These are phyloP conservation scores for Cryptocephalus moraei DNA, from an alignment of 2,888 invertebrate genomes.

Conservation along the genomic window DNA sequence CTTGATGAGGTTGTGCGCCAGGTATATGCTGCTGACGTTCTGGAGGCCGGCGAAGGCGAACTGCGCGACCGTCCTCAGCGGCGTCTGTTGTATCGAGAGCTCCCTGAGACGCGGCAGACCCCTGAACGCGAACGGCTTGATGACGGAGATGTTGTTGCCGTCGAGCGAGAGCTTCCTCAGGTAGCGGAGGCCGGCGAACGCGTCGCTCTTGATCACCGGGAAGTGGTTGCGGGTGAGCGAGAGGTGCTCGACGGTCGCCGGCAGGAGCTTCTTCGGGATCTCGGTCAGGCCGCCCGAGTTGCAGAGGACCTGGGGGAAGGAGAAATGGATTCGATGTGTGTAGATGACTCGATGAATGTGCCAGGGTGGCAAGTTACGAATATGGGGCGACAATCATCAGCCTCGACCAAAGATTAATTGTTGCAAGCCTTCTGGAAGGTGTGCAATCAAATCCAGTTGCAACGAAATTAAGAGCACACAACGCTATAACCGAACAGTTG, in stretches of 20 bases:
- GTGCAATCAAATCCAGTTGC: no score
- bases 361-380: no score
- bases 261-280: conserved; percentile 66
- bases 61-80: conserved; percentile 66
- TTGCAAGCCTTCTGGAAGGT: no score
- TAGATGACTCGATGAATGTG: no score
- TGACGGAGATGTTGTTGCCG: conserved; percentile 75
- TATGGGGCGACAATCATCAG: no score
- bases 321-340: neutral
- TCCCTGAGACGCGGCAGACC: conserved; percentile 68
- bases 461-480: no score
- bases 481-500: no score
- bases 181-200: conserved; percentile 65
- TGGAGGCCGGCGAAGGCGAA: conserved; percentile 79
- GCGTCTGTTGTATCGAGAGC: conserved; percentile 79
- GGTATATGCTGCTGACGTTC: conserved; percentile 62
- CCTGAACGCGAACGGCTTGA: conserved; percentile 78
- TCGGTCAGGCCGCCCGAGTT: conserved; percentile 74
- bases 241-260: conserved; percentile 70
- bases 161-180: conserved; percentile 75
- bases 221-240: conserved; percentile 80
- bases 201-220: conserved; percentile 69
- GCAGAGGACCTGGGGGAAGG: conserved; percentile 64
- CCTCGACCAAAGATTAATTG: no score
- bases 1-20: conserved; percentile 47